These are phyloP conservation scores for Euplagia quadripunctaria DNA, from an alignment of 2,888 invertebrate species.

Conservation along the genomic window DNA sequence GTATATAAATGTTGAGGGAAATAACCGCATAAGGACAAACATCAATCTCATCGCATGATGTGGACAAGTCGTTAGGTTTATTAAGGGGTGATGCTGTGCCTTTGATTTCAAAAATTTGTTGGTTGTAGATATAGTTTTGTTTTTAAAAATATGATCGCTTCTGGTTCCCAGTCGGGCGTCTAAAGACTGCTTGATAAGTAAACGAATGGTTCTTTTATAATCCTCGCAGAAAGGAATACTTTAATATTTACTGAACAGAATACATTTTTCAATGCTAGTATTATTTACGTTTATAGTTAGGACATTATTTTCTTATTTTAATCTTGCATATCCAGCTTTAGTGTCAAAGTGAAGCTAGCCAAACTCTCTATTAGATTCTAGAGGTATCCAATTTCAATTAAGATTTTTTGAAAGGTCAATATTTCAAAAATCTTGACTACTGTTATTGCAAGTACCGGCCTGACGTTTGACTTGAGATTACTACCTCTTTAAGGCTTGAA, in stretches of 20 bases:
- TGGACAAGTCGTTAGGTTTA: constrained; percentile 46
- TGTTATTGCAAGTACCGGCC: constrained; percentile 40
- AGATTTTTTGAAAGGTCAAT: constrained; percentile 53
- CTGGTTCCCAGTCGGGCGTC: constrained; percentile 55
- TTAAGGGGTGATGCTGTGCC: constrained; percentile 52
- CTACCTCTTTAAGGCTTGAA: constrained; percentile 49
- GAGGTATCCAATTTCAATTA: constrained; percentile 49
- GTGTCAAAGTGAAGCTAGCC: constrained; percentile 51
- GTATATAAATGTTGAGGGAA: constrained; percentile 37
- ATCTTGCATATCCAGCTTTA: constrained; percentile 49
- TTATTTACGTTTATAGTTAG: constrained; percentile 58
- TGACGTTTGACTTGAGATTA: constrained; percentile 46
- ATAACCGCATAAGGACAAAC: constrained; percentile 28
- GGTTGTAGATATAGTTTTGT: constrained; percentile 56
- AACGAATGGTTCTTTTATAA: constrained; percentile 54
- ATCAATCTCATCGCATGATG: constrained; percentile 25
- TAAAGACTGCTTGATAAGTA: constrained; percentile 57
- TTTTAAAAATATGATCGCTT: constrained; percentile 23
- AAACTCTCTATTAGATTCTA: constrained; percentile 42
- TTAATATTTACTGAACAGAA: constrained; percentile 69
- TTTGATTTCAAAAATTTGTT: constrained; percentile 47
- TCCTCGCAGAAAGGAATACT: constrained; percentile 72
- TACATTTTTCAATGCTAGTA: constrained; percentile 63
- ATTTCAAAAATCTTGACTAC: constrained; percentile 40
- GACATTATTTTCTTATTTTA: constrained; percentile 59